Evolutionary conservation across 1,140 invertebrate genomes (phyloP).

Genomic region (Tetragnatha versicolor): DNA sequence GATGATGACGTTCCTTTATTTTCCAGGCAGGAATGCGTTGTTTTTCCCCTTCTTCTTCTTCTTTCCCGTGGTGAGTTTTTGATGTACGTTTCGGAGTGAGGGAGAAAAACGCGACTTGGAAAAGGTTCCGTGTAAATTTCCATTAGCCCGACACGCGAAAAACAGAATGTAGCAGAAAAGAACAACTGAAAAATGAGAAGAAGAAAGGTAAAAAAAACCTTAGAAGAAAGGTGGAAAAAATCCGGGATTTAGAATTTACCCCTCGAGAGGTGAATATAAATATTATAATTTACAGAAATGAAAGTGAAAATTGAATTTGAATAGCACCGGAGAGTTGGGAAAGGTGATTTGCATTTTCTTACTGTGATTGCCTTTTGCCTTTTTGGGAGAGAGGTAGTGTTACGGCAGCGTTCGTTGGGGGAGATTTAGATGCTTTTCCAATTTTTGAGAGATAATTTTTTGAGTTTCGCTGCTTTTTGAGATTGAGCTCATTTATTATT

Average conservation of each 20-base stretch:
- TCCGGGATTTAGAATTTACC: neutral
- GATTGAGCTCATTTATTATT: no score
- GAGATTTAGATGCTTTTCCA: no score
- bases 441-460: no score
- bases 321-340: no score
- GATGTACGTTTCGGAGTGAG: no score
- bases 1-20: conserved; percentile 29
- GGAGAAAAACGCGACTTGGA: conserved; percentile 18
- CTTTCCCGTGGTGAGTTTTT: no score
- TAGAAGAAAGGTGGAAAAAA: neutral
- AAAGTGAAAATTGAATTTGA: conserved; percentile 19
- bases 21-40: no score
- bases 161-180: neutral
- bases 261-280: conserved; percentile 2
- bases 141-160: conserved; percentile 24
- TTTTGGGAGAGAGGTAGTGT: no score
- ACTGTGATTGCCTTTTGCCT: no score
- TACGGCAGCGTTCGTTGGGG: no score
- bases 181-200: neutral
- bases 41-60: neutral
- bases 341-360: no score
- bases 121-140: conserved; percentile 31
- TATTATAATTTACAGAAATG: conserved; percentile 1
- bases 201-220: neutral
- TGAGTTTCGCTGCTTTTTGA: no score